Percentiles rank a stretch among this genome's conserved stretches.
These are phyloP conservation scores for Zophobas atratus DNA, from an alignment of 1,140 invertebrate species.

Conservation along the genomic window DNA sequence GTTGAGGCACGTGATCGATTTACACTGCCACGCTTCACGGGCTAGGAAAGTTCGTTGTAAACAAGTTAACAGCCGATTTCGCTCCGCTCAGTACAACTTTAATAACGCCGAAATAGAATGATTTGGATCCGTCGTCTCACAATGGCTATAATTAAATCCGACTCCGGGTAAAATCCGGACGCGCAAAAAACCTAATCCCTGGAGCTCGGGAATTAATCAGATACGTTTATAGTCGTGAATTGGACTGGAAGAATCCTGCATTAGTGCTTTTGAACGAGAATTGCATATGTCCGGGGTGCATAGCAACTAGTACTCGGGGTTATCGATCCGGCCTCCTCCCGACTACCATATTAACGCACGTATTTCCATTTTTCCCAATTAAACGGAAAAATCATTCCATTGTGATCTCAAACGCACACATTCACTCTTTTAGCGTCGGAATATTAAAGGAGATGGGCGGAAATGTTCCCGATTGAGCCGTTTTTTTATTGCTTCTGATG, in stretches of 20 bases:
- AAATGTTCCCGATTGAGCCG: slow-evolving; percentile 16
- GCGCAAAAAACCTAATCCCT: slow-evolving; percentile 27
- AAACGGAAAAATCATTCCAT: not conserved
- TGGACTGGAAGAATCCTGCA: slow-evolving; percentile 25
- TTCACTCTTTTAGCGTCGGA: not conserved
- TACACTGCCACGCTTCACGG: too few relatives aligned
- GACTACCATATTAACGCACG: not conserved
- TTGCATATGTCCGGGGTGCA: slow-evolving; percentile 35
- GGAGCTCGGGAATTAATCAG: slow-evolving; percentile 34
- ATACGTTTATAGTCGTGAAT: slow-evolving; percentile 23
- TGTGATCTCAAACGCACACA: slow-evolving; percentile 6
- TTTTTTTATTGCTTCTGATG: slow-evolving; percentile 1
- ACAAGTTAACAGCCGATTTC: not conserved
- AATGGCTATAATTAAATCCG: slow-evolving; percentile 26
- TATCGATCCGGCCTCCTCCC: not conserved
- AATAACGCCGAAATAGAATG: slow-evolving; percentile 18
- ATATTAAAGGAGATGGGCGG: slow-evolving; percentile 19
- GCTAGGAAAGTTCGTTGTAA: too few relatives aligned
- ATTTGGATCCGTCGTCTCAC: slow-evolving; percentile 14
- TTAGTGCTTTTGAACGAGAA: slow-evolving; percentile 23
- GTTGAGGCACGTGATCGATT: too few relatives aligned
- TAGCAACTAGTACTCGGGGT: slow-evolving; percentile 13
- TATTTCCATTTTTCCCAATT: not conserved
- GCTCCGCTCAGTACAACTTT: slow-evolving; percentile 3
- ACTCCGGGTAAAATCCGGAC: slow-evolving; percentile 17